A percentile compares a stretch with the other conserved stretches of the same genome.
These are phyloP conservation scores for Speoplatyrhinus poulsoni DNA, from an alignment of 2,113 vertebrate genomes.

Conservation along the genomic window DNA sequence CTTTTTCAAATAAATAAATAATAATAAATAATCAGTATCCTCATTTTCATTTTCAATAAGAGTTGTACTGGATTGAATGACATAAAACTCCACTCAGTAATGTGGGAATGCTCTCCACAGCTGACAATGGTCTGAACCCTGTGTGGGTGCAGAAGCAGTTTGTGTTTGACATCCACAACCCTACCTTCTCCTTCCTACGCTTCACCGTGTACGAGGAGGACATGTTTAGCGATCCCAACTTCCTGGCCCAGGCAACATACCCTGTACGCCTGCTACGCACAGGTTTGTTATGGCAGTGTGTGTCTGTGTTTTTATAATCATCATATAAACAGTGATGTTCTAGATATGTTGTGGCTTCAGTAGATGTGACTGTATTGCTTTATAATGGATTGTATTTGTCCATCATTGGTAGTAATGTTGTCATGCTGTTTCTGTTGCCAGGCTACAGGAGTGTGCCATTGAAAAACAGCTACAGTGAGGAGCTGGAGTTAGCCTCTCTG, in stretches of 20 bases:
- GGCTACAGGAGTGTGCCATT: constrained; percentile 82
- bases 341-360: too few species aligned
- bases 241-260: constrained; percentile 85
- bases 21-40: too few species aligned
- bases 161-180: constrained; percentile 85
- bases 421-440: constrained; percentile 34
- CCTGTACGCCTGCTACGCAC: constrained; percentile 82
- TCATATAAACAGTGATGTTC: too few species aligned
- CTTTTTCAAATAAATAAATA: too few species aligned
- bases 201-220: constrained; percentile 86
- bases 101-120: constrained; percentile 44
- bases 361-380: too few species aligned
- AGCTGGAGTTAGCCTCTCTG: constrained; percentile 81
- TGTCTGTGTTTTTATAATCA: constrained; percentile 2
- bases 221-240: constrained; percentile 92
- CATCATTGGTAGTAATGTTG: neutral
- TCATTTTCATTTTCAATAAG: too few species aligned
- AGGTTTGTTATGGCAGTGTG: constrained; percentile 58
- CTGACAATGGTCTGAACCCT: constrained; percentile 85
- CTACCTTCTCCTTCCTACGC: constrained; percentile 82
- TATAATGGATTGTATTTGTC: neutral
- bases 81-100: neutral
- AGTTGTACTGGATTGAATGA: neutral
- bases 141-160: constrained; percentile 86
- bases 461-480: constrained; percentile 87